Evolutionary conservation across 2,113 vertebrate genomes (phyloP), one percentile per base, ranked within the genome.

Genomic region (Diadophis punctatus): DNA sequence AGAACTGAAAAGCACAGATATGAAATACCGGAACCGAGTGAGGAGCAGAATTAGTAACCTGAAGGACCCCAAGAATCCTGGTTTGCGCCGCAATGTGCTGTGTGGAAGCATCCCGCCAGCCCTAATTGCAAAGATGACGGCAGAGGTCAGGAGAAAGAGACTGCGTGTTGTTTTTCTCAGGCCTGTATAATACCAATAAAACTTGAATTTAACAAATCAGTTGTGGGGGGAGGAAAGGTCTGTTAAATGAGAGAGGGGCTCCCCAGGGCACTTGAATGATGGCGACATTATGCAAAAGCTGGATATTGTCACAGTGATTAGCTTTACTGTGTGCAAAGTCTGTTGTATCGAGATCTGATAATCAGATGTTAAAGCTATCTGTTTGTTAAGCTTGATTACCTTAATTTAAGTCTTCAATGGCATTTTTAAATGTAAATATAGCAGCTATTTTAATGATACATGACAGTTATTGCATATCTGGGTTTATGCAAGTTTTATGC

Each of bases 21-120:
- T 99, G 98, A 99, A 99, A 91, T 99, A 99, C 60, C 99, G 99
- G 95, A 99, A 99, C 96, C 97, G 99, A 0, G 98, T 99, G 86
- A 97, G 99, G 56, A 99, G 99, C 96, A 98, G 99, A 80, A 99
- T 99, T 96, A 99, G 99, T 97, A 99, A 99, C 97, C 97, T 99
- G 93, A 99, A 99, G 96, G 99, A 99, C 95, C 99, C 98, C 90
- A 99, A 99, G 97, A 99, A 99, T 97, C 99, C 99, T 0, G 96
- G 97, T 34, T 97, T 99, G 93, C 95, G 99, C 80, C 98, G 97
- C 95, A 99, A 99, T 0, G 99, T 99, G 43, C 98, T 99, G 7
- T 97, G 98, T 0, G 98, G 99, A 80, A 97, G 96, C 96, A 99
- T 99, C 1, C 96, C 97, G 0, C 93, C 98, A 0, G 91, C 95